Percentiles rank a stretch among this genome's conserved stretches.
Evolutionary conservation across 2,888 invertebrate genomes (phyloP).

Genomic region (Siphlonurus alternatus): DNA sequence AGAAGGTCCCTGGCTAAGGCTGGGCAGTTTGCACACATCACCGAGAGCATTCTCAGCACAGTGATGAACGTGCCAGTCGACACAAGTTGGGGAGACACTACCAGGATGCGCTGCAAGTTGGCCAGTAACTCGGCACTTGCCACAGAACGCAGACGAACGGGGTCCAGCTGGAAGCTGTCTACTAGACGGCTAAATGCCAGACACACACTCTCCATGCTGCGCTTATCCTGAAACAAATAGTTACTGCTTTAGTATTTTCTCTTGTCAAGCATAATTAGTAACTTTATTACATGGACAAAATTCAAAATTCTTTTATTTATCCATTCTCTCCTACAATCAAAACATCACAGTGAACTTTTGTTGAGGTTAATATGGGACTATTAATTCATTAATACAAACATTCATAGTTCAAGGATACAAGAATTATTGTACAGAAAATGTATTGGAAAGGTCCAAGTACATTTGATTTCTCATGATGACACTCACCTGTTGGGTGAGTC

Average conservation of each 20-base stretch:
- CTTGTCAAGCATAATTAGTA: too few relatives aligned
- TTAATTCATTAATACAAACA: too few relatives aligned
- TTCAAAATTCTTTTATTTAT: too few relatives aligned
- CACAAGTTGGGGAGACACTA: conserved; percentile 87
- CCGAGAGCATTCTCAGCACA: conserved; percentile 87
- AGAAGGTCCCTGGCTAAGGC: conserved; percentile 81
- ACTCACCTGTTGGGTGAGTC: conserved; percentile 31
- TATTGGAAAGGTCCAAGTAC: too few relatives aligned
- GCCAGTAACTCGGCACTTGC: conserved; percentile 80
- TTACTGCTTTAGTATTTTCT: too few relatives aligned
- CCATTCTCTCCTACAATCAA: too few relatives aligned
- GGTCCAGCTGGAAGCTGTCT: conserved; percentile 89
- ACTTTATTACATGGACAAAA: too few relatives aligned
- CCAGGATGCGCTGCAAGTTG: conserved; percentile 83
- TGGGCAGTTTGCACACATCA: conserved; percentile 91
- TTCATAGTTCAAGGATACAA: too few relatives aligned
- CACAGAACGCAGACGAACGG: conserved; percentile 79
- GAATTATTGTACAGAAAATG: too few relatives aligned
- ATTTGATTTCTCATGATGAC: too few relatives aligned
- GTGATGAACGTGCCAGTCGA: conserved; percentile 92
- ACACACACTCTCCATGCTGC: conserved; percentile 94
- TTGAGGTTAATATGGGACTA: too few relatives aligned
- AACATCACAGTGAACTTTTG: conserved; percentile 4
- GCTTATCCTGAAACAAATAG: conserved; percentile 91
- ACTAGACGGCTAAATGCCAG: conserved; percentile 90